Evolutionary conservation across 1,140 invertebrate species (phyloP).

Genomic region (Dendroctonus ponderosae): DNA sequence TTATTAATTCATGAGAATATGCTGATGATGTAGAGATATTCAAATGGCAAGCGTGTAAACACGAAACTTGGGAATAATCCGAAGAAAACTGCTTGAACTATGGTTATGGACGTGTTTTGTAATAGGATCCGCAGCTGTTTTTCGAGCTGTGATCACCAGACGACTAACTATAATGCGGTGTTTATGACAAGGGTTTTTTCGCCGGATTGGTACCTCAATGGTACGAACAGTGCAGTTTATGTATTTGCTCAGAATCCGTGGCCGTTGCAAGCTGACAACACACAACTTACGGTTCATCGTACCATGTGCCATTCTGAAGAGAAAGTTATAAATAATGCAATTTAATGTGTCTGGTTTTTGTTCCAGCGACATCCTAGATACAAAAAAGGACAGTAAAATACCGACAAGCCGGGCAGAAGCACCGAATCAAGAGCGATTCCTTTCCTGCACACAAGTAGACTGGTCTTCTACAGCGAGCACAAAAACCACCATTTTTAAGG

Average conservation of each 20-base stretch:
- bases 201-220: too few species aligned
- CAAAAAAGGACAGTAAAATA: constrained; percentile 23
- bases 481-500: constrained; percentile 30
- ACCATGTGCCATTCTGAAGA: constrained; percentile 1
- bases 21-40: constrained; percentile 28
- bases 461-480: constrained; percentile 6
- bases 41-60: constrained; percentile 29
- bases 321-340: constrained; percentile 28
- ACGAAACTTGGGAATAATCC: constrained; percentile 6
- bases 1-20: constrained; percentile 32
- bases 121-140: constrained; percentile 12
- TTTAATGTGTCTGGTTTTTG: constrained; percentile 20
- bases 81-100: constrained; percentile 16
- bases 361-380: constrained; percentile 9
- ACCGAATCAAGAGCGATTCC: constrained; percentile 17
- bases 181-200: too few species aligned
- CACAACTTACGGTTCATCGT: not conserved
- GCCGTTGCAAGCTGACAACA: not conserved
- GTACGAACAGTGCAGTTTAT: too few species aligned
- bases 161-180: too few species aligned
- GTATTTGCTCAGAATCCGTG: not conserved
- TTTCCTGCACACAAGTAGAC: constrained; percentile 21
- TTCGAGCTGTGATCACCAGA: not conserved
- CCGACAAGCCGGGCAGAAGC: constrained; percentile 5
- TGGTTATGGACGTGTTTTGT: constrained; percentile 15